Conservation (phyloP, 2,888 invertebrate genomes). For the Cataglyphis cursor region DNA sequence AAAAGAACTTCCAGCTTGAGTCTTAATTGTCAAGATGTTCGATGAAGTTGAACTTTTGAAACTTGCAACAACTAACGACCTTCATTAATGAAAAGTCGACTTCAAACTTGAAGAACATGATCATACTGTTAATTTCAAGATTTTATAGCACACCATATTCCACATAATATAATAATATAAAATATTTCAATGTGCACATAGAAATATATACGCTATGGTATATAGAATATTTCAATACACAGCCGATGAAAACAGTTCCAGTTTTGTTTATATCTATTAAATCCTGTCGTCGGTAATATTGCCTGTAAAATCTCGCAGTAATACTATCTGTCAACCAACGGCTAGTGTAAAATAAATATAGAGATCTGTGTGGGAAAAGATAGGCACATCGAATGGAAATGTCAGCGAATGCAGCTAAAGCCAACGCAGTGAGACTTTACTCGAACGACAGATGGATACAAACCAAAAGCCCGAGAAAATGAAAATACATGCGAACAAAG, state of each 20-base stretch:
- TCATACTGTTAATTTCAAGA: constrained; percentile 10
- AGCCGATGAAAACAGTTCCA: background rate
- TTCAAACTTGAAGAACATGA: background rate
- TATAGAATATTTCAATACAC: background rate
- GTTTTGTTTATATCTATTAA: background rate
- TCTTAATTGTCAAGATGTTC: constrained; percentile 40
- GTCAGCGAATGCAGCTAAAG: constrained; percentile 29
- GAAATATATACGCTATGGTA: background rate
- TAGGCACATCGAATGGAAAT: constrained; percentile 43
- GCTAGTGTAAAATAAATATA: constrained; percentile 36
- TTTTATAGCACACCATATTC: background rate
- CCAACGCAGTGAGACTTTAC: constrained; percentile 19
- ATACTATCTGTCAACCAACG: constrained; percentile 5
- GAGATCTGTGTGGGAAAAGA: constrained; percentile 6
- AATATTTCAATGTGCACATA: background rate
- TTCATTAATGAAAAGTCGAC: constrained; percentile 36
- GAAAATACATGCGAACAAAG: constrained; percentile 27
- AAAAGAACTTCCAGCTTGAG: background rate
- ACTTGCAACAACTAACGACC: constrained; percentile 27
- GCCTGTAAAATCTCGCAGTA: constrained; percentile 7
- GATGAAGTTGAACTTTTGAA: constrained; percentile 39
- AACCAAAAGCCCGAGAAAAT: constrained; percentile 47
- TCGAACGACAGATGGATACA: constrained; percentile 44
- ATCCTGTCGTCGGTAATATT: constrained; percentile 13
- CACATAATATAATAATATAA: background rate